Evolutionary conservation across 2,888 invertebrate species (phyloP), one percentile per base, ranked within the genome.

Genomic region (Leptopterna dolabrata): DNA sequence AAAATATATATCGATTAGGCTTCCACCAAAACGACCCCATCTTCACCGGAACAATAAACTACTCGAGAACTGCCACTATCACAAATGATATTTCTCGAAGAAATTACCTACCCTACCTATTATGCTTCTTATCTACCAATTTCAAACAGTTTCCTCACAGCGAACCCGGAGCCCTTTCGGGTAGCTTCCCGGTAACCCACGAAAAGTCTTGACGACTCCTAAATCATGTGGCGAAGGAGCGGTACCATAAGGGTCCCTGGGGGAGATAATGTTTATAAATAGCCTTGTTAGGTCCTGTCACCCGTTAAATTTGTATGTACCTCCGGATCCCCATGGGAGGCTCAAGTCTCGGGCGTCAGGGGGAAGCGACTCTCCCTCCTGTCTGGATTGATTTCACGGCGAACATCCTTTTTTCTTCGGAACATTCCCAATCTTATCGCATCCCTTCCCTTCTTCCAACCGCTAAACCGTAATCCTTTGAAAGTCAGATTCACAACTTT

Each of bases 251-350:
- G 19, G 83, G 63, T 70, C 83, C 70, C 83, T n/a, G 19, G 83
- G 83, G 83, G 43, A 83, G 83, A 83, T 83, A 83, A 83, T 83
- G 83, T 83, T 83, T 83, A 83, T 83, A 83, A 83, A 83, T 83
- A 83, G 83, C 83, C 83, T 83, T 83, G 83, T 83, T 83, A 83
- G 83, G 41, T 43, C 83, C 83, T 83, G 83, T 83, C 83, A 83
- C 70, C 83, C 83, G 83, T 83, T 83, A 83, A 83, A 83, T 83
- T 83, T 83, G 83, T 83, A 83, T 83, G 83, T 83, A 83, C 83
- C 83, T 70, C 41, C 78, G n/a, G 45, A 78, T 41, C 43, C 83
- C 83, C 41, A 70, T 19, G 63, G 83, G 63, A 27, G 63, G 47
- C 55, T 27, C 36, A 30, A 41, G 63, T n/a, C 51, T 51, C 55